Base-by-base conservation (phyloP, 2,888 invertebrate genomes). In the Meteorus cinctellus region DNA sequence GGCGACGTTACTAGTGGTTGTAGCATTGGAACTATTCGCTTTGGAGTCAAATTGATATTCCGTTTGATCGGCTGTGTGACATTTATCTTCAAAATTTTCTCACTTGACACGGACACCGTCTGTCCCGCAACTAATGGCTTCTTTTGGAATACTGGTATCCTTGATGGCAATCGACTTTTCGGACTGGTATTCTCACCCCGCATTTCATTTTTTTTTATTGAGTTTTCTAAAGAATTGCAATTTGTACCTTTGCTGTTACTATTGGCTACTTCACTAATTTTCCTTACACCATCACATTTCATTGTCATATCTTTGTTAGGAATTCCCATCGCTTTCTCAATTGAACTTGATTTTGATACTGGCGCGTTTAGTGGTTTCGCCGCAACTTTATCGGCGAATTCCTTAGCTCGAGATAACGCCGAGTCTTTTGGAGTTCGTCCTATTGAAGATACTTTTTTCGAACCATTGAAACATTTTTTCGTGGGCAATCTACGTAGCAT, bases 121-220 rank as follows among this genome's bases (percentile, higher is more conserved):
- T 83, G 82, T 2, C 81, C 77, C 14, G 83, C 79, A 67, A 79
- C 63, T 59, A 70, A 75, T 4, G 72, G 66, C 75, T 80, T 80
- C 55, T 82, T 81, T 68, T 79, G 84, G 36, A 83, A 82, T 19
- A 87, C 75, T 27, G 87, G 86, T 78, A 87, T 87, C 71, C 81
- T 84, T 8, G 86, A 86, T 19, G 84, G 82, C n/a, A 62, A 31
- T 66, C 48, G 36, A 72, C 14, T 78, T 78, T 77, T 81, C 8
- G 62, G 60, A 29, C 48, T 66, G 77, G 59, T 73, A 2, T 36
- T 65, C 71, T 27, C 63, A 67, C 74, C 16, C 29, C 24, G 71
- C 34, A 34, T 14, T 36, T 10, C 31, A 41, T 41, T 59, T 6
- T 48, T 41, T 10, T 29, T 41, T 19, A 73, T 59, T 63, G 48